These are phyloP conservation scores for Myotis vivesi DNA, from an alignment of 2,797 vertebrate species.

Conservation along the genomic window DNA sequence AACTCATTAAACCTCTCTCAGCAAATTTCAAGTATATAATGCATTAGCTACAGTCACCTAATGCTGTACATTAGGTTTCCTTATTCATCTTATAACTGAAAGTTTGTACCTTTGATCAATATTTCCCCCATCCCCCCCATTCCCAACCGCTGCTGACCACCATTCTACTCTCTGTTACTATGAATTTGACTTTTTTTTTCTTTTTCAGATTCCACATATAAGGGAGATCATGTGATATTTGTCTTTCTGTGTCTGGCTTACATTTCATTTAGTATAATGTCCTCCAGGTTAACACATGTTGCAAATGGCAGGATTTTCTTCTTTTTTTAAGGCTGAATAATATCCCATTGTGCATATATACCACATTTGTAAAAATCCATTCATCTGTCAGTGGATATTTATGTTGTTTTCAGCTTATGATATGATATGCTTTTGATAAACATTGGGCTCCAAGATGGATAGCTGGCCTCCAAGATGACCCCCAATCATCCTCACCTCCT, in stretches of 20 bases:
- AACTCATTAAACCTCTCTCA: neutral
- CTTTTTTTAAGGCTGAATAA: neutral
- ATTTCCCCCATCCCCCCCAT: neutral
- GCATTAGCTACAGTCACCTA: neutral
- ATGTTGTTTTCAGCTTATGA: neutral
- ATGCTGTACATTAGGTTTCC: neutral
- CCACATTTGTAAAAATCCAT: neutral
- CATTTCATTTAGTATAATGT: neutral
- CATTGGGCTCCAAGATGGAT: neutral
- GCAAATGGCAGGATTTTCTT: neutral
- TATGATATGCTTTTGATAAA: neutral
- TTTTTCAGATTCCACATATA: neutral
- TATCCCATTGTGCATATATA: neutral
- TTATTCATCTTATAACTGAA: neutral
- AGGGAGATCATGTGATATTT: neutral
- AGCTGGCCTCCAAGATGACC: neutral
- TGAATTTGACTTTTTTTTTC: neutral
- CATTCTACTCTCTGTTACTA: neutral
- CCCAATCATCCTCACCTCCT: neutral
- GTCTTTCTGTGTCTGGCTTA: neutral
- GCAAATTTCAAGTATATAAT: neutral
- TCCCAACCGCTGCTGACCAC: neutral
- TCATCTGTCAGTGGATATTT: neutral
- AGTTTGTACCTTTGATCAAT: neutral
- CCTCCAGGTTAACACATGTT: neutral